Percentiles rank a stretch among this genome's conserved stretches.
phyloP scores from a whole-genome alignment of 2,113 vertebrate species.

The Dipodomys ordii region DNA sequence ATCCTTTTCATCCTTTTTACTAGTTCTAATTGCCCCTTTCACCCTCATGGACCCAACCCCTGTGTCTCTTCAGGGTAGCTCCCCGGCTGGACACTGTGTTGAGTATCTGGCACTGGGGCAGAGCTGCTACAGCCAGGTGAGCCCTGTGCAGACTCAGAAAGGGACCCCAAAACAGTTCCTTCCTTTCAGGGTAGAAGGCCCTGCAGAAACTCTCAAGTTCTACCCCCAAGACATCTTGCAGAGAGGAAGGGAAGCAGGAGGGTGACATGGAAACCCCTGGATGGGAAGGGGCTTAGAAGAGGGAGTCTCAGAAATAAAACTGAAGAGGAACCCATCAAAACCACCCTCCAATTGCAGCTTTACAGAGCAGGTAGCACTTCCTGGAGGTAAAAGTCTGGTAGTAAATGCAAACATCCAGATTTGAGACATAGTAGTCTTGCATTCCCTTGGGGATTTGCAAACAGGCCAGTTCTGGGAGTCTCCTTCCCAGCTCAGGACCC shows the following conservation, averaged over 20 bases:
- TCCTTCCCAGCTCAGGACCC: not conserved
- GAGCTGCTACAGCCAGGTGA: slow-evolving; percentile 84
- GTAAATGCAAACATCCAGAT: not conserved
- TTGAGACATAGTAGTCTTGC: not conserved
- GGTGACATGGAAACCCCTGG: not conserved
- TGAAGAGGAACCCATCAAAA: not conserved
- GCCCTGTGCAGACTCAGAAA: not conserved
- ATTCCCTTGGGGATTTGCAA: not conserved
- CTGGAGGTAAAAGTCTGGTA: not conserved
- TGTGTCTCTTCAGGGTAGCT: slow-evolving; percentile 61
- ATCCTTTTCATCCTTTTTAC: no score
- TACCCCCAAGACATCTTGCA: not conserved
- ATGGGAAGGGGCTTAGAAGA: not conserved
- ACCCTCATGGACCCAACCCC: not conserved
- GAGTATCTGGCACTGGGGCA: slow-evolving; percentile 89
- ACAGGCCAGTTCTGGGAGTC: not conserved
- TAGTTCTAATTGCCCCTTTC: not conserved
- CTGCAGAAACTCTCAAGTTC: not conserved
- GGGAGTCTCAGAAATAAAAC: not conserved
- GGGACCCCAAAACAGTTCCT: not conserved
- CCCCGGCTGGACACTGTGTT: slow-evolving; percentile 75
- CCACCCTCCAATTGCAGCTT: not conserved
- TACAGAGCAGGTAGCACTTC: not conserved
- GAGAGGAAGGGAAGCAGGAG: not conserved
- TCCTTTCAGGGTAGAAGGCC: no score